Base-by-base conservation (phyloP, 1,140 invertebrate genomes). In the Aphidius gifuensis region DNA sequence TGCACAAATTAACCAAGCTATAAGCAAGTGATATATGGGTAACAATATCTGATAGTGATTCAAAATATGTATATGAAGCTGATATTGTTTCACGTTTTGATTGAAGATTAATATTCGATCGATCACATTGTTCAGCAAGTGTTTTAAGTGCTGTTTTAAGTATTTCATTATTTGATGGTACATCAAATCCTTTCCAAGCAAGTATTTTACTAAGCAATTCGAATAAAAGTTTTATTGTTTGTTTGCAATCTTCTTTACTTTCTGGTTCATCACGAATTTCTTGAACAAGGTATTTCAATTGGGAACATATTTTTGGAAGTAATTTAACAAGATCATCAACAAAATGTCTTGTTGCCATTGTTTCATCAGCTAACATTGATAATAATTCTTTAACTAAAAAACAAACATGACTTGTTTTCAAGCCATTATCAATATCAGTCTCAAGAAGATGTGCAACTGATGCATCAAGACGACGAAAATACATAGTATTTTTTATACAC, bases 151-250 rank as follows among this genome's bases (percentile, higher is more conserved):
- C 78, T 4, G 76, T 79, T 74, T 84, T 84, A 40, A 91, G 74
- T 58, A 90, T 71, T 50, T 71, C 65, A 4, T 80, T 70, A 64
- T 88, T 82, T 50, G 81, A 82, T 3, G 79, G 75, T 69, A 84
- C 85, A 58, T 83, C 80, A 75, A 92, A 92, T 54, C 88, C 89
- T 69, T 85, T 85, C 92, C 92, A 94, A 50, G 85, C 86, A 61
- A 93, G 89, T 56, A 90, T 83, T 39, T 82, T 77, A 5, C 80
- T 81, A 4, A 89, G 72, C 9, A 85, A 75, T 44, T 83, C 78
- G 11, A 92, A 74, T 50, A 89, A 80, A 4, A 87, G 73, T 45
- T 82, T 81, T 53, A 86, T 84, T 43, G 86, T 85, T 45, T 85
- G 81, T 58, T 84, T 83, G 23, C 23, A 32, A 32, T 32, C 23